These are phyloP conservation scores for Montipora capitata DNA, from an alignment of 92 coral and sea anemone genomes.

Conservation along the genomic window DNA sequence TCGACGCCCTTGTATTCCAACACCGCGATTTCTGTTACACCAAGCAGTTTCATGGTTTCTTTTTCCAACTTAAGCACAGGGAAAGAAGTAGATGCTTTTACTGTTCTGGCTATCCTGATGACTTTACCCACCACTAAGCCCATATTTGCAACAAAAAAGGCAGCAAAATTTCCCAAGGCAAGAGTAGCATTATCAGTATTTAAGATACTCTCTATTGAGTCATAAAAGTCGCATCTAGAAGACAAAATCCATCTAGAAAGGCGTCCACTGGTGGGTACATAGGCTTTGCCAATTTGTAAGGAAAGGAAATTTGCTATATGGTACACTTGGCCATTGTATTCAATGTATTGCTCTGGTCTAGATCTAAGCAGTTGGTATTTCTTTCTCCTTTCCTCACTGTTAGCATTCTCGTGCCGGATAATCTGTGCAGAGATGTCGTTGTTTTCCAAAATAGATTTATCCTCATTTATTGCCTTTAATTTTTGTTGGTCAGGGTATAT, in stretches of 20 bases:
- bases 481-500: background rate
- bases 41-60: background rate
- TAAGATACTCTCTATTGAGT: background rate
- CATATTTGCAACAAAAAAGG: background rate
- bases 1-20: too few relatives aligned
- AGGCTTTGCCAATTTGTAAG: conserved; percentile 17
- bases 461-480: background rate
- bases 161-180: background rate
- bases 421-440: background rate
- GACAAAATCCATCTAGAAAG: background rate
- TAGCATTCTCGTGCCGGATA: too few relatives aligned
- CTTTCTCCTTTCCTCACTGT: too few relatives aligned
- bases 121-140: conserved; percentile 3
- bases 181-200: background rate
- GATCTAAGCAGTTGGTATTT: too few relatives aligned
- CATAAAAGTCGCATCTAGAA: conserved; percentile 8
- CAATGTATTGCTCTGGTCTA: conserved; percentile 14
- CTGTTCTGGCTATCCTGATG: background rate
- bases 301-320: conserved; percentile 21
- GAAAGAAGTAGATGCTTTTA: conserved; percentile 3
- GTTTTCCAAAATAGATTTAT: background rate
- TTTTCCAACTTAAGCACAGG: background rate
- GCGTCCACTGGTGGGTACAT: conserved; percentile 17
- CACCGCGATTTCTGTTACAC: conserved; percentile 13
- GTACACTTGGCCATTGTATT: conserved; percentile 27